phyloP scores from a whole-genome alignment of 30 jellyfish, hydroid and myxozoan species.

The Sanderia malayensis region DNA sequence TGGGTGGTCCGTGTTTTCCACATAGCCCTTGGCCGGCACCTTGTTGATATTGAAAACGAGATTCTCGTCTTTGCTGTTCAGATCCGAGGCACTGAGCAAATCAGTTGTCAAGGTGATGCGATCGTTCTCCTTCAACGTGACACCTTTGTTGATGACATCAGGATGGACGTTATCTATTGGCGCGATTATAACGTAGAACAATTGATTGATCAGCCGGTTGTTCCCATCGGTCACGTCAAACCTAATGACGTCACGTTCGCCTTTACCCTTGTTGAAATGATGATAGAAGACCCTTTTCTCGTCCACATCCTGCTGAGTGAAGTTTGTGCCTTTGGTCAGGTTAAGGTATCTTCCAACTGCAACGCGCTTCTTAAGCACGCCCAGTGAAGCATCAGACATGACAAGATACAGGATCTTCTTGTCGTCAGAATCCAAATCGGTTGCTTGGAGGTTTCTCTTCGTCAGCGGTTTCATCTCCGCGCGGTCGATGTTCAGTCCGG shows the following conservation, averaged over 20 bases:
- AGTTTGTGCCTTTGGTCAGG: slow-evolving; percentile 72
- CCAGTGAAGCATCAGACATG: slow-evolving; percentile 70
- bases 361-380: slow-evolving; percentile 53
- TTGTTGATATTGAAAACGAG: slow-evolving; percentile 73
- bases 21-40: slow-evolving; percentile 84
- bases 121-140: slow-evolving; percentile 75
- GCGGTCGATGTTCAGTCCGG: slow-evolving; percentile 82
- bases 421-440: slow-evolving; percentile 86
- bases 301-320: slow-evolving; percentile 80
- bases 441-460: slow-evolving; percentile 71
- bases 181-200: slow-evolving; percentile 70
- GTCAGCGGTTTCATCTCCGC: slow-evolving; percentile 86
- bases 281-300: slow-evolving; percentile 62
- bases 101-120: slow-evolving; percentile 87
- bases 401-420: slow-evolving; percentile 45
- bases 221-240: slow-evolving; percentile 92
- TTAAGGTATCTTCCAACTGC: slow-evolving; percentile 45
- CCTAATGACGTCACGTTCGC: slow-evolving; percentile 84
- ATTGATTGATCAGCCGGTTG: slow-evolving; percentile 91
- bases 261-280: slow-evolving; percentile 57
- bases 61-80: slow-evolving; percentile 83
- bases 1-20: slow-evolving; percentile 78
- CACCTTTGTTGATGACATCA: slow-evolving; percentile 83
- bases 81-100: slow-evolving; percentile 91
- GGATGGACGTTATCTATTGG: slow-evolving; percentile 91